Conservation (phyloP, 2,888 invertebrate species). For the Phalangium opilio region DNA sequence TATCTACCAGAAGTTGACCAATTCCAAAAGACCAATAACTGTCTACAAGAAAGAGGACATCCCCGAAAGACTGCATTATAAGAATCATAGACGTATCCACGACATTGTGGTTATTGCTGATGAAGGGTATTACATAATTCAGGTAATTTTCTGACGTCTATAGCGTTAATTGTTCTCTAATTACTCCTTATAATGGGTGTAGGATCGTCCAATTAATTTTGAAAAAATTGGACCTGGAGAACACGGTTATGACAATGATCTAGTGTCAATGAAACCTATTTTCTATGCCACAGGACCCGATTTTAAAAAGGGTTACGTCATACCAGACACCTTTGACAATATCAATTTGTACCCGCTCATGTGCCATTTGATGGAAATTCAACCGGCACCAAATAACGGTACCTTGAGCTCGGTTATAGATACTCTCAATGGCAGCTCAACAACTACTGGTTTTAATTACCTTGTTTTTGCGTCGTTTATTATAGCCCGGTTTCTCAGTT, state of each 20-base stretch:
- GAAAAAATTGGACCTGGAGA: slow-evolving; percentile 23
- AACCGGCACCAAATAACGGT: slow-evolving; percentile 33
- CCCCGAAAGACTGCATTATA: slow-evolving; percentile 44
- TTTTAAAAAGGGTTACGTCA: slow-evolving; percentile 33
- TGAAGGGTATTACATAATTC: slow-evolving; percentile 36
- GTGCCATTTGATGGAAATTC: slow-evolving; percentile 41
- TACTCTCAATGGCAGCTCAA: background rate
- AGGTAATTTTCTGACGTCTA: slow-evolving; percentile 22
- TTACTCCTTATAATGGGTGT: too few relatives aligned
- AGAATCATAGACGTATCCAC: slow-evolving; percentile 42
- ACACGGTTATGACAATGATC: slow-evolving; percentile 47
- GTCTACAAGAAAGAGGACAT: slow-evolving; percentile 46
- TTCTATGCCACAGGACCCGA: slow-evolving; percentile 36
- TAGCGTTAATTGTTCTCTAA: too few relatives aligned
- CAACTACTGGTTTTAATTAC: too few relatives aligned
- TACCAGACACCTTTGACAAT: slow-evolving; percentile 38
- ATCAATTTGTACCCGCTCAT: slow-evolving; percentile 50
- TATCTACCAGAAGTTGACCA: slow-evolving; percentile 1
- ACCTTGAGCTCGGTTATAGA: slow-evolving; percentile 4
- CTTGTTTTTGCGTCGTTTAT: too few relatives aligned
- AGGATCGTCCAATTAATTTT: too few relatives aligned
- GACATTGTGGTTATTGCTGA: slow-evolving; percentile 47
- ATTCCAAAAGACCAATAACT: slow-evolving; percentile 18
- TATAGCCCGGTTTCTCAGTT: too few relatives aligned
- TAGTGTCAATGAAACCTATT: slow-evolving; percentile 27